phyloP scores from a whole-genome alignment of 2,888 invertebrate genomes.

The Drosophila monieri region DNA sequence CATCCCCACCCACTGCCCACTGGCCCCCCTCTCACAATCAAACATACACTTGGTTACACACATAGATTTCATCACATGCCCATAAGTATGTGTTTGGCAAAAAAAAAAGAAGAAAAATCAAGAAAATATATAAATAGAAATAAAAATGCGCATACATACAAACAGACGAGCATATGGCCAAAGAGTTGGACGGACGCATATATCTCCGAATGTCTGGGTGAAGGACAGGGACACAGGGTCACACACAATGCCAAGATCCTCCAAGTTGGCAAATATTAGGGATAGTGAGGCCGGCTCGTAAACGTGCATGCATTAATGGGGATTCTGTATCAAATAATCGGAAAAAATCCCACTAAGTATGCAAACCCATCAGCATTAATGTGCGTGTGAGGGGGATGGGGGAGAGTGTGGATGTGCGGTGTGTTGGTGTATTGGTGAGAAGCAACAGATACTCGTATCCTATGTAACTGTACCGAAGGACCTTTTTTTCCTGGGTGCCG shows the following conservation, averaged over 20 bases:
- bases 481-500: slow-evolving; percentile 3
- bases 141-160: slow-evolving; percentile 23
- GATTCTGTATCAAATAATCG: slow-evolving; percentile 70
- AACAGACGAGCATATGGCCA: slow-evolving; percentile 15
- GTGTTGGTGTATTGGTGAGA: slow-evolving; percentile 7
- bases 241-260: slow-evolving; percentile 47
- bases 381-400: not conserved
- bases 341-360: slow-evolving; percentile 52
- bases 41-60: slow-evolving; percentile 25
- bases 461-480: slow-evolving; percentile 16
- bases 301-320: slow-evolving; percentile 67
- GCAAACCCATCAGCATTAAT: slow-evolving; percentile 26
- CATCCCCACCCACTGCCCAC: slow-evolving; percentile 6
- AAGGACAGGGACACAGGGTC: slow-evolving; percentile 32
- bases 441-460: slow-evolving; percentile 56
- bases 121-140: slow-evolving; percentile 1
- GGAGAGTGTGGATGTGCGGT: not conserved
- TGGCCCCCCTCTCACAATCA: slow-evolving; percentile 11
- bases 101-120: not conserved
- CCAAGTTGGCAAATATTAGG: slow-evolving; percentile 58
- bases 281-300: slow-evolving; percentile 35
- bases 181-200: slow-evolving; percentile 27
- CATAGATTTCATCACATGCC: slow-evolving; percentile 30
- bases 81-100: slow-evolving; percentile 40
- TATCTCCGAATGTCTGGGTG: slow-evolving; percentile 39